A percentile compares a stretch with the other conserved stretches of the same genome.
These are phyloP conservation scores for Brachypalpus laphriformis DNA, from an alignment of 2,888 invertebrate genomes.

Conservation along the genomic window DNA sequence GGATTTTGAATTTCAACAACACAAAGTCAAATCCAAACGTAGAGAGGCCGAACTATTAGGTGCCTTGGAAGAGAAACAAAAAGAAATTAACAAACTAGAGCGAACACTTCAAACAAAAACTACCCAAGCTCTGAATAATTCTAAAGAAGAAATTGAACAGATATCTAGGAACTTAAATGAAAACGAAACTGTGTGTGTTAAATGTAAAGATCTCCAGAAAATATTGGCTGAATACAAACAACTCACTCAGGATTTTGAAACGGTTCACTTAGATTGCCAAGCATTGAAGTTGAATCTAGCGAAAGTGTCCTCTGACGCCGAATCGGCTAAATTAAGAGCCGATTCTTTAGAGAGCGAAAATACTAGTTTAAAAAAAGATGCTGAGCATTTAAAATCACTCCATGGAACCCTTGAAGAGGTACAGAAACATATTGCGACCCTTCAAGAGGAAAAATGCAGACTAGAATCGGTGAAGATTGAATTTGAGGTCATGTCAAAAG, in stretches of 20 bases:
- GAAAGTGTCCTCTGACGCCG: constrained; percentile 36
- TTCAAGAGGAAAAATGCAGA: constrained; percentile 60
- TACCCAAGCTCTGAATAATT: constrained; percentile 76
- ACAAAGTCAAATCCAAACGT: constrained; percentile 83
- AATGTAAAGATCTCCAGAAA: constrained; percentile 77
- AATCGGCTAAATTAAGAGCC: constrained; percentile 49
- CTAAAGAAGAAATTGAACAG: constrained; percentile 77
- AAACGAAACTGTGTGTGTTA: constrained; percentile 75
- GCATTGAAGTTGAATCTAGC: constrained; percentile 18
- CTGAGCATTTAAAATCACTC: constrained; percentile 29
- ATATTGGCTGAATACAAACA: constrained; percentile 76
- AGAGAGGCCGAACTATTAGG: constrained; percentile 85
- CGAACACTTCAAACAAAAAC: constrained; percentile 75
- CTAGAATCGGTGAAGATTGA: constrained; percentile 50
- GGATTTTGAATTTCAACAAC: constrained; percentile 84
- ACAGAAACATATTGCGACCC: constrained; percentile 23
- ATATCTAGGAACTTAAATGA: constrained; percentile 73
- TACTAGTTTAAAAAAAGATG: constrained; percentile 40
- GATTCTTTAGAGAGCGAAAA: constrained; percentile 69
- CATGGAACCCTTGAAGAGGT: constrained; percentile 35
- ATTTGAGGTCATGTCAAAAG: constrained; percentile 56
- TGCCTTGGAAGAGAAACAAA: constrained; percentile 82
- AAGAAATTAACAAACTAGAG: constrained; percentile 76
- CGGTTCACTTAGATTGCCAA: constrained; percentile 19
- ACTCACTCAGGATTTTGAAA: constrained; percentile 57